Evolutionary conservation across 2,888 invertebrate species (phyloP), one percentile per base, ranked within the genome.

Genomic region (Odontocolon sp.): DNA sequence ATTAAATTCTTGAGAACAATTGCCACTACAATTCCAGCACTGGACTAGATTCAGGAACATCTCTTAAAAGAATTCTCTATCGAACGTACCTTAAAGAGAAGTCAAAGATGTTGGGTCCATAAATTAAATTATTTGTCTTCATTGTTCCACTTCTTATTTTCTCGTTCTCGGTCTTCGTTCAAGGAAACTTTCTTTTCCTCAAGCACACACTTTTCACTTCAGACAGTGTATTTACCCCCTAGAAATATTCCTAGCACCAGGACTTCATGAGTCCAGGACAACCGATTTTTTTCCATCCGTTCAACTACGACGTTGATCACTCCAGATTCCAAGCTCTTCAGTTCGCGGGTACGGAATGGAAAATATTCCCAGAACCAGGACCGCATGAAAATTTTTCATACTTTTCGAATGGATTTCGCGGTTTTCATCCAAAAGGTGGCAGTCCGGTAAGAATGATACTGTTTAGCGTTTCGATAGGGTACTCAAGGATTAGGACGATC

Each of bases 291-390:
- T 78, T 54, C 28, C n/a, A n/a, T 9, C 31, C 36, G 26, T 23
- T 38, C 59, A 28, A 18, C 26, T n/a, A 3, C 57, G 8, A 16
- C 11, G 23, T 28, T 3, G 18, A 21, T 1, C 33, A n/a, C 52
- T 36, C 45, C 16, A 0, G 21, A 8, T 31, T 21, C 18, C 38
- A n/a, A 52, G 4, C 6, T 64, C 21, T 26, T 23, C 52, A n/a
- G n/a, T n/a, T 31, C 50, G 47, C 18, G 16, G 14, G 56, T 82
- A 79, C 64, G 78, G 78, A 79, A 75, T 68, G 80, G 77, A 72
- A 82, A 84, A 81, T 83, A 84, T 85, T 82, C 81, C 71, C 28
- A 4, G 66, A 79, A 87, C 33, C 85, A 86, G 87, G 87, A 77
- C 57, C 16, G n/a, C 83, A 84, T 83, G 69, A 16, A 31, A 75